Conservation (phyloP, 2,113 vertebrate species). For the Benitochromis conjunctus region DNA sequence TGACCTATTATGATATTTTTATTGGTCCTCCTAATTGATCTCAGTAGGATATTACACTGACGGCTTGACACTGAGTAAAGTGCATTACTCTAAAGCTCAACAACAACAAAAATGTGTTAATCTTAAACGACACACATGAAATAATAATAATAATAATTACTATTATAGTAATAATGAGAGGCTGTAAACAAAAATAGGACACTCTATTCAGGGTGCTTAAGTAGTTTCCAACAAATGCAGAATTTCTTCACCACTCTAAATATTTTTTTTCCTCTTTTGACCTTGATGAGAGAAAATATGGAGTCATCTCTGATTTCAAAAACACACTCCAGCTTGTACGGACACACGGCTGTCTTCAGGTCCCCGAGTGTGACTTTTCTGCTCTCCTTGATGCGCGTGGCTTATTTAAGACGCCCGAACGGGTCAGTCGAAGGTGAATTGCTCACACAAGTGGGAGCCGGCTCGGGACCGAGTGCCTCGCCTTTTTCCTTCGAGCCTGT, state of each 20-base stretch:
- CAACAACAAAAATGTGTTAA: neutral
- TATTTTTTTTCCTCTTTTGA: neutral
- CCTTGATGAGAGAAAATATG: neutral
- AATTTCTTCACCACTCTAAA: neutral
- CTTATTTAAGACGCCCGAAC: slow-evolving; percentile 47
- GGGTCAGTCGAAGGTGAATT: slow-evolving; percentile 62
- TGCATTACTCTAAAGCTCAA: neutral
- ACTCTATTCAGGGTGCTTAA: neutral
- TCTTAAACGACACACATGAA: neutral
- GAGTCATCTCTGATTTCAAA: slow-evolving; percentile 13
- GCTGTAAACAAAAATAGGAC: neutral
- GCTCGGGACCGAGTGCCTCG: neutral
- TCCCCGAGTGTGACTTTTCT: neutral
- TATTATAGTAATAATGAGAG: neutral
- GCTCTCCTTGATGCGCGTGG: neutral
- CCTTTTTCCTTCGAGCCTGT: slow-evolving; percentile 36
- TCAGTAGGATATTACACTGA: neutral
- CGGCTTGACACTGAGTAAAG: neutral
- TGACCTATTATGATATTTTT: neutral
- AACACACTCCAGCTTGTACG: slow-evolving; percentile 7
- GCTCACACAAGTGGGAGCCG: slow-evolving; percentile 53
- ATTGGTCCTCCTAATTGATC: neutral
- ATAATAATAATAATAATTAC: neutral
- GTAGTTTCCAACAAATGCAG: neutral
- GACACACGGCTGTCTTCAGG: neutral